A percentile compares a stretch with the other conserved stretches of the same genome.
Evolutionary conservation across 1,140 invertebrate species (phyloP).

Genomic region (Pollicipes pollicipes): DNA sequence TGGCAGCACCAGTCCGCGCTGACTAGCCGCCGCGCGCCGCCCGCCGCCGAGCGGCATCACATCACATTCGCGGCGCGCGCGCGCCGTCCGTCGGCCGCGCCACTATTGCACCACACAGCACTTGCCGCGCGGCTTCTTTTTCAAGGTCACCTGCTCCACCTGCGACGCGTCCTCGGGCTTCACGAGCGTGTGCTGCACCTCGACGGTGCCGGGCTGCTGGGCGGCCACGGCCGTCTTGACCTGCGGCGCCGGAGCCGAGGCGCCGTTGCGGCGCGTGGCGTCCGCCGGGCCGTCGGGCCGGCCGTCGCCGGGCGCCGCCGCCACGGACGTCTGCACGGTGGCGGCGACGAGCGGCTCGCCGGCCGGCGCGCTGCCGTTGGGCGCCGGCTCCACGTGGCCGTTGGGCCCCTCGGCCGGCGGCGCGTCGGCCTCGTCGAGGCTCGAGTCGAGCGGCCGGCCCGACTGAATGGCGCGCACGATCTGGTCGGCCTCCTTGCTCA

Average conservation of each 20-base stretch:
- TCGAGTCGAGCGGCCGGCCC: constrained; percentile 55
- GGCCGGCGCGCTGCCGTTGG: neutral
- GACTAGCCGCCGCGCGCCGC: neutral
- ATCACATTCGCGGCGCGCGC: constrained; percentile 2
- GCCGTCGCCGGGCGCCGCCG: neutral
- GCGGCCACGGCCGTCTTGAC: constrained; percentile 18
- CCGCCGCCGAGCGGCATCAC: neutral
- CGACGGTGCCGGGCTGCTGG: constrained; percentile 33
- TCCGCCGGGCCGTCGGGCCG: neutral
- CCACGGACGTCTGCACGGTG: neutral
- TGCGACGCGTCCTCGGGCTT: constrained; percentile 46
- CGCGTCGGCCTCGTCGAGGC: constrained; percentile 19
- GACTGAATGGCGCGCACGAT: constrained; percentile 86
- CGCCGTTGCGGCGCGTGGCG: constrained; percentile 10
- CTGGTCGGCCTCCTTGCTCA: constrained; percentile 85
- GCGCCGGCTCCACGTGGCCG: neutral
- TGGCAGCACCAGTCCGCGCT: neutral
- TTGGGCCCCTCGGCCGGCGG: too few species aligned
- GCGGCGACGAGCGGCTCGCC: neutral
- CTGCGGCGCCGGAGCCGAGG: constrained; percentile 24
- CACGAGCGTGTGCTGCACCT: constrained; percentile 49
- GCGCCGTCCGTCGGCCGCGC: neutral
- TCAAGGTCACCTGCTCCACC: constrained; percentile 64
- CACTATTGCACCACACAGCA: constrained; percentile 34
- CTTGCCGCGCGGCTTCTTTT: constrained; percentile 69